A percentile compares a stretch with the other conserved stretches of the same genome.
phyloP scores from a whole-genome alignment of 2,888 invertebrate species.

The Thera obeliscata region DNA sequence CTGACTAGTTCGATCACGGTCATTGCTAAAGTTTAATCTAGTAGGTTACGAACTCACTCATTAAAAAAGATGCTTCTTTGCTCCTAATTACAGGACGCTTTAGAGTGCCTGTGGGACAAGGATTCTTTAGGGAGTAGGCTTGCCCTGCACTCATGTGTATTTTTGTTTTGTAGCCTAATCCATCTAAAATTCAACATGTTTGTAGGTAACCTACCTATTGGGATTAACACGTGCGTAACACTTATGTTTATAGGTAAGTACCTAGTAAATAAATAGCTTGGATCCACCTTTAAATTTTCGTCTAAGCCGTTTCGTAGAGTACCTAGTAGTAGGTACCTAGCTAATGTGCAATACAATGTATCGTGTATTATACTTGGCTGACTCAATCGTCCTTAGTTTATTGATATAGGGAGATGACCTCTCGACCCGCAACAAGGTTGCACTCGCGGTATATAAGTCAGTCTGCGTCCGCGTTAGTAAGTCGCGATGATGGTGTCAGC shows the following conservation, averaged over 20 bases:
- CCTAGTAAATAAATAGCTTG: background rate
- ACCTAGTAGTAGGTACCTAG: background rate
- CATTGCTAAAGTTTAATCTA: too few species aligned
- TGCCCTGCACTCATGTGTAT: too few species aligned
- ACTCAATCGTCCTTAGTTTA: slow-evolving; percentile 12
- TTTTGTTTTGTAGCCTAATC: too few species aligned
- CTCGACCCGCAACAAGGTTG: slow-evolving; percentile 20
- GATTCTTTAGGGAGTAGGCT: too few species aligned
- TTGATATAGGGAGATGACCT: slow-evolving; percentile 27
- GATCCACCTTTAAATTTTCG: background rate
- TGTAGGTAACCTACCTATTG: too few species aligned
- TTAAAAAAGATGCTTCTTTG: too few species aligned
- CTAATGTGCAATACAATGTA: background rate
- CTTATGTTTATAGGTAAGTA: background rate
- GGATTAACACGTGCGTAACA: too few species aligned
- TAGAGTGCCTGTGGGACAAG: too few species aligned
- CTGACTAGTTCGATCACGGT: background rate
- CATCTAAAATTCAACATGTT: too few species aligned
- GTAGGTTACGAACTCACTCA: too few species aligned
- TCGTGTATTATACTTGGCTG: background rate
- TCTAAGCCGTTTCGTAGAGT: background rate
- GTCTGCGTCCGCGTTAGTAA: slow-evolving; percentile 17
- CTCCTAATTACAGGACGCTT: too few species aligned
- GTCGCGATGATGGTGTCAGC: slow-evolving; percentile 46
- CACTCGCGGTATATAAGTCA: slow-evolving; percentile 16